These are phyloP conservation scores for rat (Rattus norvegicus) DNA, from an alignment of 2,113 vertebrate species.

Conservation along the genomic window DNA sequence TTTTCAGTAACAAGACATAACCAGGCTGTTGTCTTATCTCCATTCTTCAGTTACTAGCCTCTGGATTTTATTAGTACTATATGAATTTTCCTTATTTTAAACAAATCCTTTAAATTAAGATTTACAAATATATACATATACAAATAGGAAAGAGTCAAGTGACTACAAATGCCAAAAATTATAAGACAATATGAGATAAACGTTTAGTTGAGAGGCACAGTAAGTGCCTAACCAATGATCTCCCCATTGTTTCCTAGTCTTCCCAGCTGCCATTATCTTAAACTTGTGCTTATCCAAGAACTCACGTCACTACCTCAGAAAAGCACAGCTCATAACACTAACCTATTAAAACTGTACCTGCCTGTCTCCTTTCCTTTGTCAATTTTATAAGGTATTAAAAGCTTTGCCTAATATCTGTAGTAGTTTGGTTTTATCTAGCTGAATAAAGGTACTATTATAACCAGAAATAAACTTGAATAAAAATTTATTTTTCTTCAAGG, in stretches of 20 bases:
- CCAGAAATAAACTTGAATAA: slow-evolving; percentile 1
- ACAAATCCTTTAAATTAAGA: slow-evolving; percentile 46
- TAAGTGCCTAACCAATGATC: background rate
- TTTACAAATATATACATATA: background rate
- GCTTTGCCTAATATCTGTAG: slow-evolving; percentile 23
- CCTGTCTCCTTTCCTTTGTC: slow-evolving; percentile 31
- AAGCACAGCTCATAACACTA: background rate
- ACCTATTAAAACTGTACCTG: slow-evolving; percentile 40
- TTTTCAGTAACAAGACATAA: background rate
- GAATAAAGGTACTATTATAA: slow-evolving; percentile 24
- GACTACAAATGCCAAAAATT: background rate
- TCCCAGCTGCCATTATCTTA: background rate
- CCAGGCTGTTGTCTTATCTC: background rate
- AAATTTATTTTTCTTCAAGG: slow-evolving; percentile 25
- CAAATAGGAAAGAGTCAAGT: background rate
- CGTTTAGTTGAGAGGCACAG: background rate
- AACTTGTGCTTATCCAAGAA: background rate
- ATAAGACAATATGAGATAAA: slow-evolving; percentile 32
- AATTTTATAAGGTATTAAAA: slow-evolving; percentile 39
- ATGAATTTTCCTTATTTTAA: slow-evolving; percentile 44
- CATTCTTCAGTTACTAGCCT: background rate
- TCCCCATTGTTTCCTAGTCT: background rate
- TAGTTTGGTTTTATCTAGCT: background rate
- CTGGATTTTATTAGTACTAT: background rate
- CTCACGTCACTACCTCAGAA: background rate